Evolutionary conservation across 2,888 invertebrate genomes (phyloP), one percentile per base, ranked within the genome.

Genomic region (Carterocephalus palaemon): DNA sequence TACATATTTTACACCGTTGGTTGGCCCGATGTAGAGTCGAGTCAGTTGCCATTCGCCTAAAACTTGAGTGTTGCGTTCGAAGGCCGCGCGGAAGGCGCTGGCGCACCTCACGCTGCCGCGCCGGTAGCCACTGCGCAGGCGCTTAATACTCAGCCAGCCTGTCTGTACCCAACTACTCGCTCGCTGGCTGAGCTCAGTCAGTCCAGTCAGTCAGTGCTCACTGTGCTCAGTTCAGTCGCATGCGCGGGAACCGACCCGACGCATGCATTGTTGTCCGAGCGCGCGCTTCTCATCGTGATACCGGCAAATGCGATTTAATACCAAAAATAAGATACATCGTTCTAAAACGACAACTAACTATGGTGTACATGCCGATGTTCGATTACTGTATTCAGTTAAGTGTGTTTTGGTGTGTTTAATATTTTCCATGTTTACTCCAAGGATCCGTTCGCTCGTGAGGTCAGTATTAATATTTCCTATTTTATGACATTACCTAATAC

Each of bases 161-260:
- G 4, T 7, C 16, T 10, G 6, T 12, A 20, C 22, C 34, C 2
- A 5, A 13, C 28, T 28, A 12, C 10, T 5, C 9, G 26, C 22
- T 12, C 16, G 12, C 10, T 13, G 19, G n/a, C 28, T 24, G 16
- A 16, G 13, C 23, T 32, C 32, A 32, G 10, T 28, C 24, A 12
- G 26, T 12, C 34, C 17, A 33, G 9, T 32, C 16, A 10, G 36
- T 22, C 17, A 38, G 24, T 23, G 36, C 38, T 64, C n/a, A n/a
- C n/a, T n/a, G n/a, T n/a, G n/a, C n/a, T n/a, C n/a, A n/a, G n/a
- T n/a, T n/a, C 76, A 74, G 77, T 77, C 70, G 70, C 68, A 51
- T 58, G 66, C 70, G 69, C 70, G 68, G 57, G 57, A 65, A 65
- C 57, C 50, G 57, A 59, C 54, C 56, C 49, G 57, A 63, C 67